Base-by-base conservation (phyloP, 2,113 vertebrate species). In the Festucalex cinctus region DNA sequence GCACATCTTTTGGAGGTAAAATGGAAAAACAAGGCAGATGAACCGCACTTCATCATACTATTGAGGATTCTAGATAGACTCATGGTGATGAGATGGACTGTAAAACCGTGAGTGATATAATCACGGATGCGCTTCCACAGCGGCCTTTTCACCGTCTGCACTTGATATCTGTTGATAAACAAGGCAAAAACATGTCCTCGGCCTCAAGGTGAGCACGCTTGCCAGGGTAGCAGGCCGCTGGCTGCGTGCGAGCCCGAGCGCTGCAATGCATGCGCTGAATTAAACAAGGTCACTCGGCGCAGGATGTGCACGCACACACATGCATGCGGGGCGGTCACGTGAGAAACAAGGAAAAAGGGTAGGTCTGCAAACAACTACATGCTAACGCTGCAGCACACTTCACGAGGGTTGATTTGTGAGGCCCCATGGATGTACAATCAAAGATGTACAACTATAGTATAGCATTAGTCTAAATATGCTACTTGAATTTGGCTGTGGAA, bases 261-360 rank as follows among this genome's bases (percentile, higher is more conserved):
- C 36, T 24, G 14, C 70, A 3, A 73, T 81, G 73, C 77, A 80
- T 81, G 82, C 79, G 74, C 75, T 82, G 78, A 88, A 84, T 88
- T 87, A 85, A 86, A 87, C 83, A 88, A 85, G 89, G 88, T 88
- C 86, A 76, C 73, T 76, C 71, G 56, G 77, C 75, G 72, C 78
- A 77, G 71, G 81, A 65, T 82, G 74, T 3, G 41, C 48, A 46
- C 53, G 51, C 66, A 57, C 66, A 28, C 53, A 65, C 46, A 59
- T 24, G 32, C 62, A n/a, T n/a, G n/a, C n/a, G n/a, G 26, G 60
- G 66, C 43, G 62, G 22, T 44, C 48, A 39, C 17, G 54, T 14
- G 17, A 14, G 28, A 51, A 51, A 10, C 22, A 53, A 43, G 59
- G 35, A 61, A 56, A 63, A 32, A 62, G 66, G 73, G 44, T 28